A percentile compares a stretch with the other conserved stretches of the same genome.
Evolutionary conservation across 2,797 vertebrate genomes (phyloP).

Genomic region (Epinephelus malabaricus): DNA sequence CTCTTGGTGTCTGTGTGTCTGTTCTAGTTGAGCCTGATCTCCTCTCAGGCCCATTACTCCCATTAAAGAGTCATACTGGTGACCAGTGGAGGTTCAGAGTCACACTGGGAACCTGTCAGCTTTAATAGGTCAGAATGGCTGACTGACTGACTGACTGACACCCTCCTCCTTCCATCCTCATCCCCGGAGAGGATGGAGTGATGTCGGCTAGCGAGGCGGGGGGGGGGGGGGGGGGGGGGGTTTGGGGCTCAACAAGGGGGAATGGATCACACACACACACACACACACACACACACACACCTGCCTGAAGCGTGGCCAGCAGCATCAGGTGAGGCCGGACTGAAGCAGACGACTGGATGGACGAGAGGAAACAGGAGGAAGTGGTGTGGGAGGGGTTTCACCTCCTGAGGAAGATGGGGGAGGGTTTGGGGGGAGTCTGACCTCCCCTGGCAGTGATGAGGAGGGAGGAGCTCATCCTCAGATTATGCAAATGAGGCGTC

Average conservation of each 20-base stretch:
- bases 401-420: conserved; percentile 25
- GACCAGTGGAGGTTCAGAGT: conserved; percentile 57
- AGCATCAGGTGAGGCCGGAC: conserved; percentile 36
- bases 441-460: conserved; percentile 66
- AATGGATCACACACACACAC: conserved; percentile 16
- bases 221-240: neutral
- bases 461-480: conserved; percentile 88
- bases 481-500: conserved; percentile 93
- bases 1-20: neutral
- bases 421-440: conserved; percentile 28
- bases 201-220: neutral
- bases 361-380: neutral
- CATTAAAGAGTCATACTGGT: conserved; percentile 53
- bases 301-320: conserved; percentile 16
- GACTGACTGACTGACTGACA: conserved; percentile 29
- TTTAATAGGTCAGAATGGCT: conserved; percentile 52
- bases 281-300: neutral
- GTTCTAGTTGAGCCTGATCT: neutral
- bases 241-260: neutral
- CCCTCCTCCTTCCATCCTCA: conserved; percentile 2
- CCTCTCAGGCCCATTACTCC: conserved; percentile 55
- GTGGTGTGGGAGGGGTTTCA: conserved; percentile 21
- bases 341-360: conserved; percentile 17
- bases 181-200: conserved; percentile 3
- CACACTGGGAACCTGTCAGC: conserved; percentile 68